Evolutionary conservation across 1,140 invertebrate genomes (phyloP).

Genomic region (Apolygus lucorum): DNA sequence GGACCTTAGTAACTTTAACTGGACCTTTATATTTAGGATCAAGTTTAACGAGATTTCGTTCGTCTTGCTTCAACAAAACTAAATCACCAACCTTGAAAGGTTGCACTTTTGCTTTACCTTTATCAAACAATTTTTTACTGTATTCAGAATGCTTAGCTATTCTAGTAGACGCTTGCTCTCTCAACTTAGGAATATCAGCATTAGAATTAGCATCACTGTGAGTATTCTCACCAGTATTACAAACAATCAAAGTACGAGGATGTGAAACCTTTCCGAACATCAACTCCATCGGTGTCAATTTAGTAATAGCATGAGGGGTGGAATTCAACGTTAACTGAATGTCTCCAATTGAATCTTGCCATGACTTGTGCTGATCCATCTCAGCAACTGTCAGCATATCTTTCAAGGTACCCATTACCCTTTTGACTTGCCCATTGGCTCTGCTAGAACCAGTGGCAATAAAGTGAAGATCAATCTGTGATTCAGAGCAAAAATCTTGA

Average conservation of each 20-base stretch:
- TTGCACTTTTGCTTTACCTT: slow-evolving; percentile 11
- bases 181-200: not conserved
- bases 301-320: slow-evolving; percentile 4
- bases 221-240: not conserved
- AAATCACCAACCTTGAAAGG: slow-evolving; percentile 16
- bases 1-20: slow-evolving; percentile 5
- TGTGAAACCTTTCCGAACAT: slow-evolving; percentile 3
- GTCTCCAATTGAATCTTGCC: too few relatives aligned
- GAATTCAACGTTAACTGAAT: too few relatives aligned
- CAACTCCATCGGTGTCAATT: slow-evolving; percentile 1
- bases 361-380: too few relatives aligned
- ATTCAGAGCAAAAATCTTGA: slow-evolving; percentile 33
- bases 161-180: slow-evolving; percentile 6
- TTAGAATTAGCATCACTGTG: not conserved
- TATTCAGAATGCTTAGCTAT: slow-evolving; percentile 2
- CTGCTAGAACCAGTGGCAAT: too few relatives aligned
- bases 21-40: not conserved
- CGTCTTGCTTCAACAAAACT: not conserved
- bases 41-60: not conserved
- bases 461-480: too few relatives aligned
- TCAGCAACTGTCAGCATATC: too few relatives aligned
- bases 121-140: not conserved
- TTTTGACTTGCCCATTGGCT: too few relatives aligned
- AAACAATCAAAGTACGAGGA: not conserved
- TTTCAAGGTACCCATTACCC: too few relatives aligned